Evolutionary conservation across 2,797 vertebrate species (phyloP), one percentile per base, ranked within the genome.

Genomic region (Silurus lanzhouensis): DNA sequence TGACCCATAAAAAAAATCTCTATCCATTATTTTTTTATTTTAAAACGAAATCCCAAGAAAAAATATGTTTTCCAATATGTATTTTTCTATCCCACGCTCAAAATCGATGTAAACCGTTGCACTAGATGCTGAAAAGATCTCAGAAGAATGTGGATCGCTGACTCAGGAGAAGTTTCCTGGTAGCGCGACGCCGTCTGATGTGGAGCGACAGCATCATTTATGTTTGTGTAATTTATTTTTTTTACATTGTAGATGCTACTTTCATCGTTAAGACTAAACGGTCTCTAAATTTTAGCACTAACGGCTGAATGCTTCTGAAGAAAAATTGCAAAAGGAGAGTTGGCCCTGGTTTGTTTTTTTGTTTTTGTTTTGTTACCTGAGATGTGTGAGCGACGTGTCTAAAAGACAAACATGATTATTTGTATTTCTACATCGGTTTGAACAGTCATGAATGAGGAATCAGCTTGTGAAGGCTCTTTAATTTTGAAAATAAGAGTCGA

Each of bases 271-370:
- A 89, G 89, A 81, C 86, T 55, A 63, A 17, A 58, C n/a, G 48
- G 86, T 89, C 84, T 87, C 83, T 82, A 83, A 82, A 91, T 61
- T 88, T 85, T 76, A 74, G 85, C 86, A 86, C 82, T 88, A 88
- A 83, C 38, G 27, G 52, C 81, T 81, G 20, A 84, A 81, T 66
- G 82, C 76, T 88, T 88, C 77, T 87, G 81, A 83, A 86, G 84
- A 71, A 31, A 48, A 31, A 64, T 31, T 57, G 38, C 27, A 68
- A 86, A 83, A 60, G 57, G 27, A 20, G 17, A 58, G n/a, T 79
- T 83, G 82, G 48, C n/a, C 86, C 60, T 52, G 22, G 7, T 22
- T 38, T 20, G 19, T 60, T 61, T 61, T 61, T 58, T 58, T 74
- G 55, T 74, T 27, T 74, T 52, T 13, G 44, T 57, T 38, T 38